Base-by-base conservation (phyloP, 2,888 invertebrate species). In the Mechanitis messenoides region DNA sequence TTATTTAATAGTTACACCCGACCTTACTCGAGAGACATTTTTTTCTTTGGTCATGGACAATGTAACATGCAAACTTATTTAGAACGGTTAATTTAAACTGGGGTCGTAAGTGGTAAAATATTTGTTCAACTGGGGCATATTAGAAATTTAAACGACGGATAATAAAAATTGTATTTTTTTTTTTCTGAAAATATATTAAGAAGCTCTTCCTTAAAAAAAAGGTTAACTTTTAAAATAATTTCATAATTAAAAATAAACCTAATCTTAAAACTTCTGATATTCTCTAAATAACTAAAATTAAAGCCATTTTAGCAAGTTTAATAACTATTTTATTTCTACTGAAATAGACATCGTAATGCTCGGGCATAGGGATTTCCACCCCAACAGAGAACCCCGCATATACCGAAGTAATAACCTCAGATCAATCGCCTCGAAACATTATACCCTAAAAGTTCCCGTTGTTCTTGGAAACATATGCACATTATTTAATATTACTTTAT, bases 321-420 rank as follows among this genome's bases (percentile, higher is more conserved):
- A 79, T 74, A 75, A 73, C 63, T 77, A 75, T 72, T 73, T 63
- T 65, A 75, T 77, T 77, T 74, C 71, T 73, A 75, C 62, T 75
- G 72, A 75, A 77, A 79, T 75, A 69, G 77, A 74, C 69, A 71
- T 72, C 72, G 72, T 69, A 70, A 63, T 70, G 66, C 63, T 71
- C 69, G 74, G 70, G 71, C 67, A 73, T 68, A 74, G 75, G 76
- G 71, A 75, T 73, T 75, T 74, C 74, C 77, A 70, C 75, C 78
- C 79, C 77, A 69, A 70, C 70, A 71, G 68, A 72, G 74, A 77
- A 74, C 76, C 76, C 75, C 75, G 68, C 72, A 74, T 74, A 78
- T 78, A 72, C 72, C 74, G 72, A 74, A 67, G 78, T 73, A 77
- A 80, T 79, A 78, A 73, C 74, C 73, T 75, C 72, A 72, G 70